phyloP scores from a whole-genome alignment of 2,888 invertebrate species.

The Leptogaster cylindrica region DNA sequence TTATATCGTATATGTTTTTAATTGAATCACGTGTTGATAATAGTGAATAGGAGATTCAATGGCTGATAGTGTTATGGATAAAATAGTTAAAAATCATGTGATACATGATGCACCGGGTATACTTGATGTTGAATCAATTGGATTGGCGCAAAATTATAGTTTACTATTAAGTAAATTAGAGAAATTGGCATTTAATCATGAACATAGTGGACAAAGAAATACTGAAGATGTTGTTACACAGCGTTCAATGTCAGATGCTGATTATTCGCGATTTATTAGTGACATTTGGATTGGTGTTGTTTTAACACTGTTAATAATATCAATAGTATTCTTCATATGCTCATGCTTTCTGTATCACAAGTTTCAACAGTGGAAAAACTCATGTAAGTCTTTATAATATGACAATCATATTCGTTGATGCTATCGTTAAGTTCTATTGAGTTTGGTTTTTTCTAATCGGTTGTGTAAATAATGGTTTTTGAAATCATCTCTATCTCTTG shows the following conservation, averaged over 20 bases:
- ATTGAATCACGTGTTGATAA: not conserved
- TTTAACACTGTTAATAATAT: slow-evolving; percentile 67
- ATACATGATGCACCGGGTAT: not conserved
- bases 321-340: slow-evolving; percentile 70
- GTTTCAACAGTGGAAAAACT: slow-evolving; percentile 70
- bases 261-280: slow-evolving; percentile 66
- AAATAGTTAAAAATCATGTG: not conserved
- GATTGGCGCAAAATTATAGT: slow-evolving; percentile 57
- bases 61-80: slow-evolving; percentile 20
- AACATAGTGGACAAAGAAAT: not conserved
- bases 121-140: not conserved
- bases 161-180: slow-evolving; percentile 59
- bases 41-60: not conserved
- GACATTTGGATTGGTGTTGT: slow-evolving; percentile 71
- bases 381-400: slow-evolving; percentile 65
- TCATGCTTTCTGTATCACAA: slow-evolving; percentile 70
- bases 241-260: slow-evolving; percentile 56
- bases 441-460: too few species aligned
- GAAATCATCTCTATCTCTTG: slow-evolving; percentile 12
- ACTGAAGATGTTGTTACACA: not conserved
- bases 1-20: not conserved
- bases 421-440: not conserved
- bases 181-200: slow-evolving; percentile 53
- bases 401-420: not conserved
- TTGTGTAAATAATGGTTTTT: slow-evolving; percentile 7